These are phyloP conservation scores for Metallyticus violacea DNA, from an alignment of 2,888 invertebrate genomes.

Conservation along the genomic window DNA sequence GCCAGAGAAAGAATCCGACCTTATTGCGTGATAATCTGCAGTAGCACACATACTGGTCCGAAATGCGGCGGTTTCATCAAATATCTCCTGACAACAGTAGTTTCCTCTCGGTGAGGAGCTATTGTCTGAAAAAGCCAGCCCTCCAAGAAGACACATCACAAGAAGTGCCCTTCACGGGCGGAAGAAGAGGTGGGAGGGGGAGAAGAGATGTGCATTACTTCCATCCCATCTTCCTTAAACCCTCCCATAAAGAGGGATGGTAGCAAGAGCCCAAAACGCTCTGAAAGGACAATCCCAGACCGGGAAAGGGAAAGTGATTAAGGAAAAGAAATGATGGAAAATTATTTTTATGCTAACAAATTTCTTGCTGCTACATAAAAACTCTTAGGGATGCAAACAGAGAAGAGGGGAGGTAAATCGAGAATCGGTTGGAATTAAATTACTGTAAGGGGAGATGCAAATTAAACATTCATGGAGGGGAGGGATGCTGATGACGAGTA, in stretches of 20 bases:
- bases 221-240: neutral
- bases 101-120: neutral
- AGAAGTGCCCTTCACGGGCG: neutral
- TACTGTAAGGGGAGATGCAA: neutral
- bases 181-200: neutral
- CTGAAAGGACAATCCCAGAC: neutral
- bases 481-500: neutral
- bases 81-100: neutral
- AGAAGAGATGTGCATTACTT: neutral
- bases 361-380: neutral
- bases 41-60: neutral
- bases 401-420: neutral
- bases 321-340: constrained; percentile 3
- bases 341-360: neutral
- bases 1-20: neutral
- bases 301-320: neutral
- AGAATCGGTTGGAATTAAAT: neutral
- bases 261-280: neutral
- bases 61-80: neutral
- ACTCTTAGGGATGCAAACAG: neutral
- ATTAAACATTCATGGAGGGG: neutral
- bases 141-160: neutral
- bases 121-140: neutral
- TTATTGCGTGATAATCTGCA: neutral
- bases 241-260: neutral